Evolutionary conservation across 2,797 vertebrate genomes (phyloP).

Genomic region (Xenentodon cancila): DNA sequence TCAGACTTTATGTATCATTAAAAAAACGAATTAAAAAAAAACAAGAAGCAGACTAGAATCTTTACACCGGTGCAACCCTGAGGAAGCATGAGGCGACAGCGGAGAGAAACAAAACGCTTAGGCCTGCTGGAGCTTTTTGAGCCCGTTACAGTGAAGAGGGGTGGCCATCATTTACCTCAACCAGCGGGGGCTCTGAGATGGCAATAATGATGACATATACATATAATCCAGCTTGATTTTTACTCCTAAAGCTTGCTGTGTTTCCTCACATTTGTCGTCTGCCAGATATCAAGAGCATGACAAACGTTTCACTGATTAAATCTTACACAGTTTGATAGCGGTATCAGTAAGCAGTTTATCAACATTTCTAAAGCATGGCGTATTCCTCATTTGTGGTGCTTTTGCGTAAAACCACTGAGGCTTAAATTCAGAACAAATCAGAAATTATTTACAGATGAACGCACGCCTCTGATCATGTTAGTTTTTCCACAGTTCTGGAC

Average conservation of each 20-base stretch:
- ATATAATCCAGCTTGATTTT: conserved; percentile 13
- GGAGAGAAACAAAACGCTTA: too few species aligned
- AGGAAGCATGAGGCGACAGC: too few species aligned
- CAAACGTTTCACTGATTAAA: conserved; percentile 39
- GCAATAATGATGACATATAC: too few species aligned
- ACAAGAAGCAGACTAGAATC: too few species aligned
- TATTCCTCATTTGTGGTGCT: conserved; percentile 25
- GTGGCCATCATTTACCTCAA: too few species aligned
- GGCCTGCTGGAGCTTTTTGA: too few species aligned
- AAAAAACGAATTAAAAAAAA: too few species aligned
- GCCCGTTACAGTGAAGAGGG: too few species aligned
- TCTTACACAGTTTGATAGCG: conserved; percentile 38
- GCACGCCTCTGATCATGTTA: not conserved
- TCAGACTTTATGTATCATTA: too few species aligned
- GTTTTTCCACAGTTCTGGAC: conserved; percentile 6
- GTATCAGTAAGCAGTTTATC: conserved; percentile 38
- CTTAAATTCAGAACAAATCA: conserved; percentile 27
- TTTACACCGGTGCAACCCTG: too few species aligned
- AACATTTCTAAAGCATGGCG: conserved; percentile 18
- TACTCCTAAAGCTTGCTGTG: conserved; percentile 10
- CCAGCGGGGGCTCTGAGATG: too few species aligned
- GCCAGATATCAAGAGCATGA: conserved; percentile 32
- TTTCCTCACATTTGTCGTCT: conserved; percentile 19
- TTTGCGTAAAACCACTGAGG: conserved; percentile 15
- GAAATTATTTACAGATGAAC: conserved; percentile 6